Evolutionary conservation across 1,140 invertebrate species (phyloP).

Genomic region (Melipona quadrifasciata): DNA sequence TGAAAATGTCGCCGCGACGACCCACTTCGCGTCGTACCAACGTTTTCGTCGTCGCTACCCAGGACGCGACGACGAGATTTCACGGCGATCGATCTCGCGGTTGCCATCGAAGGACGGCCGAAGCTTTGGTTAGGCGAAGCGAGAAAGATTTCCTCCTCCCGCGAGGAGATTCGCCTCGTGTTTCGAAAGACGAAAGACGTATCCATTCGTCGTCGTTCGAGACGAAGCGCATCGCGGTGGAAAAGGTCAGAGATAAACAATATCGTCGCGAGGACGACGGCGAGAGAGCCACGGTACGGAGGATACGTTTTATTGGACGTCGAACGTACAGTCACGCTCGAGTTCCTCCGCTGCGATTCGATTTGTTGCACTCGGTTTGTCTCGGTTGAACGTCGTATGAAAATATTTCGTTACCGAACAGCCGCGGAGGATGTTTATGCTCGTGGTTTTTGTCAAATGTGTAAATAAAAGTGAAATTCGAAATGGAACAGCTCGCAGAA

Average conservation of each 20-base stretch:
- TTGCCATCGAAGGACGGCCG: too few species aligned
- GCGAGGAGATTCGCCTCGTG: too few species aligned
- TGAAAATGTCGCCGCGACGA: background rate
- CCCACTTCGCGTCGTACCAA: background rate
- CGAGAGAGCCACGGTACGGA: background rate
- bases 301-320: background rate
- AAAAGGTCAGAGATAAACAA: constrained; percentile 33
- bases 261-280: background rate
- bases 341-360: constrained; percentile 1
- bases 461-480: too few species aligned
- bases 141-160: too few species aligned
- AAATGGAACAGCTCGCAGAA: too few species aligned
- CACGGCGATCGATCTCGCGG: too few species aligned
- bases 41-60: background rate
- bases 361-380: background rate
- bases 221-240: background rate
- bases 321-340: background rate
- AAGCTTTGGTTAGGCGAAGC: too few species aligned
- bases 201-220: background rate
- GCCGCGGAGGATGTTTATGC: background rate
- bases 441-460: too few species aligned
- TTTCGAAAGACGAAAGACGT: too few species aligned
- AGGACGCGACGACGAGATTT: too few species aligned
- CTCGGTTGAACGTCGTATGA: too few species aligned
- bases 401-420: background rate